Evolutionary conservation across 2,113 vertebrate species (phyloP).

Genomic region (Panurus biarmicus): DNA sequence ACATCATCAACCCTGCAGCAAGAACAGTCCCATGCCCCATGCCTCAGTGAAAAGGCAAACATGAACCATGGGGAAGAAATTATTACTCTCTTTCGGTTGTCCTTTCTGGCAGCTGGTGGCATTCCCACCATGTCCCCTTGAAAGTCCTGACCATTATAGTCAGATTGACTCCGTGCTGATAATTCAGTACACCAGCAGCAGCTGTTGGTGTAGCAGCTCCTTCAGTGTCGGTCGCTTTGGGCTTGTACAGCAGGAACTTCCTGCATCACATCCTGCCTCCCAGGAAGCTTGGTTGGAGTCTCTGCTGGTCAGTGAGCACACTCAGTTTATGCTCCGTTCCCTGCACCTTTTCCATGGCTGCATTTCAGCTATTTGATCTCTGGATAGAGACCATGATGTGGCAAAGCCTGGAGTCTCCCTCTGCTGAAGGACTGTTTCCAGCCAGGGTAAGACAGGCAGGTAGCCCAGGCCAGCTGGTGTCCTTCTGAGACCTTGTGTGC

Average conservation of each 20-base stretch:
- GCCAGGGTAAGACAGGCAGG: neutral
- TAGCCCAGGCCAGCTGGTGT: neutral
- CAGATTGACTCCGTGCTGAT: neutral
- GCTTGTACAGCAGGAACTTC: neutral
- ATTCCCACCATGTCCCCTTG: neutral
- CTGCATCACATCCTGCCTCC: neutral
- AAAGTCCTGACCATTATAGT: neutral
- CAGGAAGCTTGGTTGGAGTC: too few species aligned
- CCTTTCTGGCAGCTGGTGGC: neutral
- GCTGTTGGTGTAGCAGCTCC: neutral
- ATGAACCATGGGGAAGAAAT: neutral
- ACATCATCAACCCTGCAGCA: neutral
- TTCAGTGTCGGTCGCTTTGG: neutral
- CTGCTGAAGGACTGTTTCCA: neutral
- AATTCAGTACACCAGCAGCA: neutral
- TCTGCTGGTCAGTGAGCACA: neutral
- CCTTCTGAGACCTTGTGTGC: neutral
- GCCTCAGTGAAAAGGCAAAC: neutral
- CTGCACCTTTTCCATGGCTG: neutral
- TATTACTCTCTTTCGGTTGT: neutral
- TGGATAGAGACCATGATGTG: neutral
- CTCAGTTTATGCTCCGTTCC: fast-evolving
- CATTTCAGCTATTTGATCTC: neutral
- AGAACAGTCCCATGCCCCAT: neutral
- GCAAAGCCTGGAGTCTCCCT: neutral